A percentile compares a stretch with the other conserved stretches of the same genome.
phyloP scores from a whole-genome alignment of 1,140 invertebrate genomes.

The Pogonomyrmex californicus region DNA sequence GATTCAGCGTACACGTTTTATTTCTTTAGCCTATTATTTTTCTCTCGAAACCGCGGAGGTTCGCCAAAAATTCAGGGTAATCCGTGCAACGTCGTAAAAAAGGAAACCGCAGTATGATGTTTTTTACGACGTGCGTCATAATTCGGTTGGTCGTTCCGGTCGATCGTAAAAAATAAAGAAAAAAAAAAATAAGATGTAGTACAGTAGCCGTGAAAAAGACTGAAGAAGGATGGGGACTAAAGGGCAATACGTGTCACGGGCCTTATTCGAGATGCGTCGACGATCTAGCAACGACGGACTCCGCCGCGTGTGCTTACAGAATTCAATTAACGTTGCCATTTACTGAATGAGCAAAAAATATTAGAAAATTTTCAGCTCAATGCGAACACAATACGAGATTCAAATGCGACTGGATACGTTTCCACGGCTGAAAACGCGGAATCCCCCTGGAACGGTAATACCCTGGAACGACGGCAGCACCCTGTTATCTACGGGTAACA shows the following conservation, averaged over 20 bases:
- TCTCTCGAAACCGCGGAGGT: neutral
- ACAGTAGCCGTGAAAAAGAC: constrained; percentile 56
- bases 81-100: neutral
- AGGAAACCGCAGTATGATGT: constrained; percentile 25
- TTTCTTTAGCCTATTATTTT: neutral
- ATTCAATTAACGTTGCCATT: constrained; percentile 46
- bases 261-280: constrained; percentile 67
- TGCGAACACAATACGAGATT: constrained; percentile 24
- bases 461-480: neutral
- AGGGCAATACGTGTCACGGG: constrained; percentile 76
- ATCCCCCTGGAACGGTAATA: neutral
- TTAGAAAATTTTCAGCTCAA: constrained; percentile 19
- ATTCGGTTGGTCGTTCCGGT: constrained; percentile 56
- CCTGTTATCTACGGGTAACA: constrained; percentile 28
- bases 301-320: neutral
- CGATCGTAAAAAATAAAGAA: constrained; percentile 58
- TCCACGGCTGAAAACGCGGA: neutral
- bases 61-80: neutral
- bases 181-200: constrained; percentile 43
- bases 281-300: constrained; percentile 71
- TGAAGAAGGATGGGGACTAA: constrained; percentile 61
- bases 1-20: neutral
- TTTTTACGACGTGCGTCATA: constrained; percentile 35
- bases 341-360: neutral
- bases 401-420: constrained; percentile 31